These are phyloP conservation scores for Clarias pachynema DNA, from an alignment of 2,797 vertebrate genomes.

Conservation along the genomic window DNA sequence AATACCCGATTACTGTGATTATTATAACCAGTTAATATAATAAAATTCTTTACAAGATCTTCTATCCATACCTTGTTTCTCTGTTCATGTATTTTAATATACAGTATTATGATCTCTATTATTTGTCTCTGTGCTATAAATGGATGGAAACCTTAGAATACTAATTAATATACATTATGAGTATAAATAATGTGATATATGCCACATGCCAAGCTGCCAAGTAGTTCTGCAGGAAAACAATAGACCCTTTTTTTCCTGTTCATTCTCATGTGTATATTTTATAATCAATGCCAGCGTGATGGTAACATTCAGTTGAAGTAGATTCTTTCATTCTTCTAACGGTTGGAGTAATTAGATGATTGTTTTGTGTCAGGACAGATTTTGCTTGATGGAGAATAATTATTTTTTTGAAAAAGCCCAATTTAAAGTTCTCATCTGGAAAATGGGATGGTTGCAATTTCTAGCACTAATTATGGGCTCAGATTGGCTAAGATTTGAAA, in stretches of 20 bases:
- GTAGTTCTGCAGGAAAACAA: not conserved
- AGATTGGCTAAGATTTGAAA: not conserved
- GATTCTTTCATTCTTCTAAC: not conserved
- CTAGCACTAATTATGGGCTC: not conserved
- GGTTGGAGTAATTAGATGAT: not conserved
- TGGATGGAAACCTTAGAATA: not conserved
- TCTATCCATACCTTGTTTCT: not conserved
- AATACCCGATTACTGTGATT: not conserved
- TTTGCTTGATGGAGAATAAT: not conserved
- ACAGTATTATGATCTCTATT: not conserved
- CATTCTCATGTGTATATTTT: not conserved
- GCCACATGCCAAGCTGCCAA: not conserved
- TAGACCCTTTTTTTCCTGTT: not conserved
- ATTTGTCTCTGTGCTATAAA: not conserved
- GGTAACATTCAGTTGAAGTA: not conserved
- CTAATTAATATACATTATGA: not conserved
- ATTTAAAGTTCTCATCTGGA: not conserved
- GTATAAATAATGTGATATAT: not conserved
- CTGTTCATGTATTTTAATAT: not conserved
- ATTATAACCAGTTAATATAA: not conserved
- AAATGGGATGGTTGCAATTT: not conserved
- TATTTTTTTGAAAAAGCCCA: not conserved
- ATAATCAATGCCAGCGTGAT: not conserved
- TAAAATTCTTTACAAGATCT: not conserved
- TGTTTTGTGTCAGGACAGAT: not conserved